These are phyloP conservation scores for Perodicticus potto DNA, from an alignment of 2,797 vertebrate species.

Conservation along the genomic window DNA sequence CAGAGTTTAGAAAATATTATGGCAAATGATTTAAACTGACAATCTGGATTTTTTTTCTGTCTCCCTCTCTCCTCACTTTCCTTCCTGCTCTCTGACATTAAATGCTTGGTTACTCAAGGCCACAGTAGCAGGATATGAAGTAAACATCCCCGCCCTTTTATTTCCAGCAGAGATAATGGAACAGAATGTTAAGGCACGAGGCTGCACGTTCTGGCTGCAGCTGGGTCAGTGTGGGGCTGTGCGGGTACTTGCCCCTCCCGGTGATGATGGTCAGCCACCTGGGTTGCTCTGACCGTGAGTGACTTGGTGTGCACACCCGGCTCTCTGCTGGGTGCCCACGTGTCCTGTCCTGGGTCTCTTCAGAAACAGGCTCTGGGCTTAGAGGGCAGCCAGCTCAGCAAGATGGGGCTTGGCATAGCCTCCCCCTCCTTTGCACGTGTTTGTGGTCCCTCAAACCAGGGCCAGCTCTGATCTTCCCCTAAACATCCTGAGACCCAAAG, in stretches of 20 bases:
- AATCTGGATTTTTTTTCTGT: background rate
- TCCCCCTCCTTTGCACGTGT: background rate
- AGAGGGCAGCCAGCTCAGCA: background rate
- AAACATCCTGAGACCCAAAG: accelerated
- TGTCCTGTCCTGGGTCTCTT: background rate
- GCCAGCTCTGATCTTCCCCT: background rate
- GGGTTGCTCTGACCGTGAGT: background rate
- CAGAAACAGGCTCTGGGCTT: background rate
- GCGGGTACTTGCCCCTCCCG: accelerated
- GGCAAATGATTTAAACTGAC: background rate
- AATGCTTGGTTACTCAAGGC: constrained; percentile 45
- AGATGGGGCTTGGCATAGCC: background rate
- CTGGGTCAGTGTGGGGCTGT: background rate
- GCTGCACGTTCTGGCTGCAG: background rate
- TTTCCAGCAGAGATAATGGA: constrained; percentile 11
- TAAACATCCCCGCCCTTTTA: background rate
- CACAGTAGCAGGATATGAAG: background rate
- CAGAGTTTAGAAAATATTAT: background rate
- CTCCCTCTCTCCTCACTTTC: background rate
- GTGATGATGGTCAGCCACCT: accelerated
- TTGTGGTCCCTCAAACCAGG: background rate
- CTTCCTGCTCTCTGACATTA: background rate
- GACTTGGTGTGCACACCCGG: accelerated
- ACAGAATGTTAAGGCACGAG: background rate
- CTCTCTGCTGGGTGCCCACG: accelerated